Evolutionary conservation across 2,888 invertebrate species (phyloP).

Genomic region (Sisyra terminalis): DNA sequence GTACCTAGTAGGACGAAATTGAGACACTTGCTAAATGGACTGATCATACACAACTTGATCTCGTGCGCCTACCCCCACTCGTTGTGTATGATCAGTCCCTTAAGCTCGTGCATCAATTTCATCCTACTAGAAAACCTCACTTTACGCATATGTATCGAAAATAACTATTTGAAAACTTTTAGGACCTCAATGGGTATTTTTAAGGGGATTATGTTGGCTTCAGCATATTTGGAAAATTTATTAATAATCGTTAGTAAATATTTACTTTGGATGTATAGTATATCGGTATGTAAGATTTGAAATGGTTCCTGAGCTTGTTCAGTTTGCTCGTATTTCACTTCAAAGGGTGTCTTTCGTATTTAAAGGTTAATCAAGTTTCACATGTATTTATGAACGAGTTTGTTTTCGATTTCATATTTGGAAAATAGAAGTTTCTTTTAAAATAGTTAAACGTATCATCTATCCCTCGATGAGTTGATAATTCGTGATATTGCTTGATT

Average conservation of each 20-base stretch:
- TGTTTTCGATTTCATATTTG: constrained; percentile 7
- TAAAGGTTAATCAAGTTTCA: constrained; percentile 7
- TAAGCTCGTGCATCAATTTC: too few species aligned
- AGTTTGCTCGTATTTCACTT: constrained; percentile 5
- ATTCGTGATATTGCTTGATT: constrained; percentile 10
- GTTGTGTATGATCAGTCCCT: too few species aligned
- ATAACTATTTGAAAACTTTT: background rate
- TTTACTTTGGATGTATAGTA: constrained; percentile 7
- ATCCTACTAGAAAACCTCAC: too few species aligned
- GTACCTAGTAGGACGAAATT: too few species aligned
- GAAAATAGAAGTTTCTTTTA: constrained; percentile 11
- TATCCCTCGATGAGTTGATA: constrained; percentile 12
- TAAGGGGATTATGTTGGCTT: constrained; percentile 10
- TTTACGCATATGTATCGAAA: too few species aligned
- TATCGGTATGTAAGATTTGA: constrained; percentile 6
- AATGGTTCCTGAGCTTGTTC: constrained; percentile 7
- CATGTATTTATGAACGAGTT: constrained; percentile 8
- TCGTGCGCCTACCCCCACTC: too few species aligned
- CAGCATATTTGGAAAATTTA: constrained; percentile 13
- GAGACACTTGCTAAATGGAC: too few species aligned
- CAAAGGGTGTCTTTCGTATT: constrained; percentile 9
- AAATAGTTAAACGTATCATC: constrained; percentile 11
- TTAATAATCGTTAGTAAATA: constrained; percentile 14
- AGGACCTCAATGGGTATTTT: background rate
- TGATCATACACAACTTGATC: too few species aligned